Conservation (phyloP, 2,797 vertebrate species). For the Sus cebifrons region DNA sequence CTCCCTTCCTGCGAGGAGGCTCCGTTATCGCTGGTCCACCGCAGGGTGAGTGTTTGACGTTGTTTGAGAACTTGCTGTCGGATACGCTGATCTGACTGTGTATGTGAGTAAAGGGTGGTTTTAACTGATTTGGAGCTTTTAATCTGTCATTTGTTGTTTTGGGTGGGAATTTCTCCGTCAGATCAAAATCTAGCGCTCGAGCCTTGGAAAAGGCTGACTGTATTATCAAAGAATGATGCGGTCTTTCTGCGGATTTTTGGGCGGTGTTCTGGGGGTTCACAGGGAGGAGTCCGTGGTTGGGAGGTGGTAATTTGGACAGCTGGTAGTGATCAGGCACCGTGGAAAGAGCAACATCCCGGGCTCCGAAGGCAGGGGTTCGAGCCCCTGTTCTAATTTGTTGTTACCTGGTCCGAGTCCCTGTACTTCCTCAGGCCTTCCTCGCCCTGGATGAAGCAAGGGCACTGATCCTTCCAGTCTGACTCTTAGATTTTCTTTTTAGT, state of each 20-base stretch:
- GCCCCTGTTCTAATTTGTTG: neutral
- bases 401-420: too few species aligned
- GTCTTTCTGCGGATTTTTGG: neutral
- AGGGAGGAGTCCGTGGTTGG: neutral
- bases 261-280: neutral
- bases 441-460: neutral
- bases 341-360: neutral
- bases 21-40: neutral
- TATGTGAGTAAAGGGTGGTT: neutral
- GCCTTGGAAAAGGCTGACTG: neutral
- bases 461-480: neutral
- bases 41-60: slow-evolving; percentile 80
- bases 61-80: slow-evolving; percentile 44
- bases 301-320: neutral
- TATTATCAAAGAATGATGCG: neutral
- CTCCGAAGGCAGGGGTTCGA: neutral
- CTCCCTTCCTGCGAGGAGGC: slow-evolving; percentile 36
- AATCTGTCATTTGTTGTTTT: slow-evolving; percentile 18
- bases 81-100: neutral
- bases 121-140: neutral
- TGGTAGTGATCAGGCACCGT: neutral
- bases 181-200: slow-evolving; percentile 28
- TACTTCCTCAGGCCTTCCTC: neutral
- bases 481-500: neutral
- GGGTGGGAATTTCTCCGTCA: slow-evolving; percentile 37